Conservation (phyloP, 2,113 vertebrate species). For the Boleophthalmus pectinirostris region DNA sequence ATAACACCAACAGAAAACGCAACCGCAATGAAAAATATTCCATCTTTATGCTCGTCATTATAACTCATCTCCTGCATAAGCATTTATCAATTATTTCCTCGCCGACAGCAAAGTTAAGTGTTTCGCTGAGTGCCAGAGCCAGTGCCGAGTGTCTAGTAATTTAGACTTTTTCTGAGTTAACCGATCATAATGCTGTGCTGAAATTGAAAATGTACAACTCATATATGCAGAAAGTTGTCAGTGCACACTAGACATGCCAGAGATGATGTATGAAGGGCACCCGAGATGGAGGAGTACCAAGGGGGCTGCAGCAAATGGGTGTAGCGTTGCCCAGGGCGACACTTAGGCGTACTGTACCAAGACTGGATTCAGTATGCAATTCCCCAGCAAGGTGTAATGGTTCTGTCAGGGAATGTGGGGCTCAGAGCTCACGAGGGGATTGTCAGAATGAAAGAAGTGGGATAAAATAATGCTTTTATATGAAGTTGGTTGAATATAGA, state of each 20-base stretch:
- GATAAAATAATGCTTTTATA: slow-evolving; percentile 5
- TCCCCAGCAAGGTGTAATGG: slow-evolving; percentile 25
- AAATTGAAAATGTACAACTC: slow-evolving; percentile 13
- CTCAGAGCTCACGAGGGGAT: slow-evolving; percentile 28
- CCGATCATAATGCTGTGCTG: slow-evolving; percentile 6
- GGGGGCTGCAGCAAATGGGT: slow-evolving; percentile 38
- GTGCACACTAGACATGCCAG: slow-evolving; percentile 45
- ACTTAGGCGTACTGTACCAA: slow-evolving; percentile 31
- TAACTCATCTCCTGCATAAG: slow-evolving; percentile 9
- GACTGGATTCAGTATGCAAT: slow-evolving; percentile 19
- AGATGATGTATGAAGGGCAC: slow-evolving; percentile 47
- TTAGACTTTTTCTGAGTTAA: slow-evolving; percentile 15
- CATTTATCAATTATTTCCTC: slow-evolving; percentile 16
- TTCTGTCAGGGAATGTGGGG: slow-evolving; percentile 26
- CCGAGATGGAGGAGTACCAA: slow-evolving; percentile 27
- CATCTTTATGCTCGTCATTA: slow-evolving; percentile 9
- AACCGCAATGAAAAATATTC: slow-evolving; percentile 12
- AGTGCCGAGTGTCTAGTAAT: slow-evolving; percentile 11
- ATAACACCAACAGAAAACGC: slow-evolving; percentile 35
- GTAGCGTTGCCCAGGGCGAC: slow-evolving; percentile 35
- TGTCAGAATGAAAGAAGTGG: slow-evolving; percentile 19
- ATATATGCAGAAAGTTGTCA: slow-evolving; percentile 19
- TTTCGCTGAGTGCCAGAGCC: slow-evolving; percentile 5
- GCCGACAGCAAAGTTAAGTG: slow-evolving; percentile 10
- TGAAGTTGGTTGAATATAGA: neutral